A percentile compares a stretch with the other conserved stretches of the same genome.
phyloP scores from a whole-genome alignment of 2,888 invertebrate species.

The Oasisia sp. region DNA sequence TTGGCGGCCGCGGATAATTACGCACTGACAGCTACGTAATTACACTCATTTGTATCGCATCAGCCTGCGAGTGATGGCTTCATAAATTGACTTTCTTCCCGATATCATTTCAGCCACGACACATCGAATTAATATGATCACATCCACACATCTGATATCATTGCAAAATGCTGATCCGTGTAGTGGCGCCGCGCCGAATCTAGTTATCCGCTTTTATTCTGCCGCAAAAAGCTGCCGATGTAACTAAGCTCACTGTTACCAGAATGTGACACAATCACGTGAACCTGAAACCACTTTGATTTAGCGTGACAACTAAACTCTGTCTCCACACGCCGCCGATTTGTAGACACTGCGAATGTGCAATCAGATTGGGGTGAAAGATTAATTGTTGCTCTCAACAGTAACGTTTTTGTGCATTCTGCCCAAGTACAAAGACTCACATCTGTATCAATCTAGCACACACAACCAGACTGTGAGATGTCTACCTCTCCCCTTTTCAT shows the following conservation, averaged over 20 bases:
- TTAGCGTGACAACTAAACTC: not conserved
- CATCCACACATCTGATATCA: slow-evolving; percentile 17
- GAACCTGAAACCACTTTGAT: not conserved
- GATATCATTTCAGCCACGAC: slow-evolving; percentile 12
- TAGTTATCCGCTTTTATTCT: not conserved
- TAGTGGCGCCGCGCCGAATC: not conserved
- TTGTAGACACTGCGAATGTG: not conserved
- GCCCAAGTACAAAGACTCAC: not conserved
- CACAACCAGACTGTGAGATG: not conserved
- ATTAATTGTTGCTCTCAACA: slow-evolving; percentile 11
- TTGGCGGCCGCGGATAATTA: not conserved
- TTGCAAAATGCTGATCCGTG: not conserved
- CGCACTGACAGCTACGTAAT: slow-evolving; percentile 12
- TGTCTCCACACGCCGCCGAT: not conserved
- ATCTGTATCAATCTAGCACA: not conserved
- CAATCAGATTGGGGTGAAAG: not conserved
- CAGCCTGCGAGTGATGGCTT: not conserved
- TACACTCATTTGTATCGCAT: not conserved
- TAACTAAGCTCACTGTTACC: not conserved
- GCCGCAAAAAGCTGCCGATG: not conserved
- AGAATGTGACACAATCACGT: not conserved
- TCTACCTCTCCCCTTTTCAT: not conserved
- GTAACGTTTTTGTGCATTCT: slow-evolving; percentile 1
- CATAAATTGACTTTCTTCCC: slow-evolving; percentile 17
- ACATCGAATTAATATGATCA: slow-evolving; percentile 13